Conservation (phyloP, 1,140 invertebrate genomes). For the Mya arenaria region DNA sequence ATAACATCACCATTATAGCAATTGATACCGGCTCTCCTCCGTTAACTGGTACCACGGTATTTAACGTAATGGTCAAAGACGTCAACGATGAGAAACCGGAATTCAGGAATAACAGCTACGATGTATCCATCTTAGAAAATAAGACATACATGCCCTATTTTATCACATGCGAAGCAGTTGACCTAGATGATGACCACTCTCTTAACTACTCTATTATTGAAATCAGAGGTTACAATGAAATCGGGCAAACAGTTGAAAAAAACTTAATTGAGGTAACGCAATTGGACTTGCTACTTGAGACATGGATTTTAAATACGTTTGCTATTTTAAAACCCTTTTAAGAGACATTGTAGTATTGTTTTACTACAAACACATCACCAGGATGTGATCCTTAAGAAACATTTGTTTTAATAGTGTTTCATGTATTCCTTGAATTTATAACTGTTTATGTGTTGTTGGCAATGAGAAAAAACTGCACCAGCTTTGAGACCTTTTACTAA, state of each 20-base stretch:
- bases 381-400: too few species aligned
- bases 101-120: not conserved
- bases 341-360: too few species aligned
- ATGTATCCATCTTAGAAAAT: not conserved
- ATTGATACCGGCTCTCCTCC: constrained; percentile 34
- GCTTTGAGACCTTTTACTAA: not conserved
- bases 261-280: not conserved
- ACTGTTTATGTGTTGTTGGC: too few species aligned
- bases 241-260: not conserved
- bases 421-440: too few species aligned
- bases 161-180: not conserved
- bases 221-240: not conserved
- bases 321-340: too few species aligned
- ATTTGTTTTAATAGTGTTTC: too few species aligned
- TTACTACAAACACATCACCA: too few species aligned
- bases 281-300: not conserved
- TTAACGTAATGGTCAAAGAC: not conserved
- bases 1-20: constrained; percentile 13
- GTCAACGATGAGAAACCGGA: constrained; percentile 30
- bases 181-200: not conserved
- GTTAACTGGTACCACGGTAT: not conserved
- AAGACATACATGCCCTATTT: not conserved
- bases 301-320: too few species aligned
- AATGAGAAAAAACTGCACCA: not conserved
- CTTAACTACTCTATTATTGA: not conserved